Evolutionary conservation across 2,888 invertebrate species (phyloP), one percentile per base, ranked within the genome.

Genomic region (Tiliacea citrago): DNA sequence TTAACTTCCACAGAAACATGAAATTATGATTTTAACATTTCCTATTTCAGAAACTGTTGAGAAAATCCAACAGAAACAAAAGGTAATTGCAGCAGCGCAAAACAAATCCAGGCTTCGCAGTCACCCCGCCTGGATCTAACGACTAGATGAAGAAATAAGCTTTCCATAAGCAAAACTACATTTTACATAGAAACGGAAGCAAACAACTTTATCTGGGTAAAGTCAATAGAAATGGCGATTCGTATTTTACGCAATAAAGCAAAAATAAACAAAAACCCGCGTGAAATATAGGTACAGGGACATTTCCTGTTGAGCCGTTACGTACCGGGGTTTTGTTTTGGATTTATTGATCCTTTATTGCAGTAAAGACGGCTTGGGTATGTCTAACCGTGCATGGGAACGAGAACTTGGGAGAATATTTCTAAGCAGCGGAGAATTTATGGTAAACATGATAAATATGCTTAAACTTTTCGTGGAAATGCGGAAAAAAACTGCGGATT

Each of bases 101-200:
- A 86, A 82, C 86, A 90, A 91, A 91, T 90, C 91, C 90, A 84
- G 86, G 88, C 88, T 90, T 90, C 79, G 84, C 81, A 76, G 87
- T 86, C 87, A 79, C 78, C 80, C 84, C 77, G 87, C 83, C 85
- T 83, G 87, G 75, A 75, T 86, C 90, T 87, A 86, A 86, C 86
- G 85, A 85, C 85, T 90, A 89, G 88, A 89, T 90, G 86, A 88
- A 89, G 86, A 89, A 89, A 89, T 89, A 90, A 91, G 89, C 90
- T 88, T 84, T 81, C 84, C 75, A 83, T 87, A 88, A 86, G 86
- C 81, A 86, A 87, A 87, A 79, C 82, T 86, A 82, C 76, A 75
- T 84, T 86, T 86, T 73, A 79, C 79, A 79, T 68, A 83, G 71
- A 75, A 75, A 83, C 65, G 42, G 67, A 78, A 66, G 75, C 75